Base-by-base conservation (phyloP, 2,888 invertebrate species). In the Ophion slaviceki region DNA sequence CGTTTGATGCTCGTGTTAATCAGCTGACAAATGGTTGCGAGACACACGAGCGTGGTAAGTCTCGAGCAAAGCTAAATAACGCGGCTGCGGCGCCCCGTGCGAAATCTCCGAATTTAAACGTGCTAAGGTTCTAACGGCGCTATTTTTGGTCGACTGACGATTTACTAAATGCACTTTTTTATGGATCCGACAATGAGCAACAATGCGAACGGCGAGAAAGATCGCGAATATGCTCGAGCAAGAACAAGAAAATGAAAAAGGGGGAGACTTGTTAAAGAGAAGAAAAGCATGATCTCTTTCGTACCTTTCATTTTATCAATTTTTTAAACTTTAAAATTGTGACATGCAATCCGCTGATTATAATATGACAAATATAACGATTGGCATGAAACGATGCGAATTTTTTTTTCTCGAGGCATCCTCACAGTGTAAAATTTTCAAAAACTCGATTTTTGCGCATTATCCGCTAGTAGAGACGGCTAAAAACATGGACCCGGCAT, bases 21-120 rank as follows among this genome's bases (percentile, higher is more conserved):
- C 59, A 84, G 66, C 71, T 76, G 66, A 71, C 75, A 72, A 84
- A 76, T 71, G 70, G 17, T 53, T 14, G 71, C 47, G 66, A 76
- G 76, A 80, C 66, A 76, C 71, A 66, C 36, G 45, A 59, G 17
- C 11, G 36, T 14, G 53, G 53, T 28, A 78, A 17, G 40, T 40
- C 7, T 40, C 40, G 53, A n/a, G 53, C 53, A 11, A 36, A 8
- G 66, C 66, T 8, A 76, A 66, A 76, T 17, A 53, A 17, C 14
- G 14, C 3, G 14, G 14, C 53, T 53, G 53, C 53, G 17, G 14
- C 53, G 14, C 53, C 53, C 53, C 5, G 14, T 53, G 10, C 47
- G 14, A 14, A 47, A 47, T 47, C 47, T 47, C 47, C 11, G 47
- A 47, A 47, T 47, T 47, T 47, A 47, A 47, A 47, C 47, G 47